Percentiles rank a stretch among this genome's conserved stretches.
Evolutionary conservation across 2,888 invertebrate genomes (phyloP).

Genomic region (Glomeris marginata): DNA sequence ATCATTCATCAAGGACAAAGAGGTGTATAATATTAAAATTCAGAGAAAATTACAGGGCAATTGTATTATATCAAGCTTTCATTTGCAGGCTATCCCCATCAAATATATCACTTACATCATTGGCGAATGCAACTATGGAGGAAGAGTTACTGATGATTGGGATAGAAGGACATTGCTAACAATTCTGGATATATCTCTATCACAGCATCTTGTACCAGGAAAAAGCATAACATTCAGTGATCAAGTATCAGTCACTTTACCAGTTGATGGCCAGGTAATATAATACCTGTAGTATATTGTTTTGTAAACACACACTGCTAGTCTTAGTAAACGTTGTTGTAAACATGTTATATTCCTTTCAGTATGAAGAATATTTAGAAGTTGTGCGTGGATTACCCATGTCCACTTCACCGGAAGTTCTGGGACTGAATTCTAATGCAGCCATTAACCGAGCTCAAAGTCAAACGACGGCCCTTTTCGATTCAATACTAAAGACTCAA

Average conservation of each 20-base stretch:
- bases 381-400: slow-evolving; percentile 31
- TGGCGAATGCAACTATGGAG: slow-evolving; percentile 38
- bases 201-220: slow-evolving; percentile 24
- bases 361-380: slow-evolving; percentile 32
- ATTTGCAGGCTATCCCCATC: slow-evolving; percentile 30
- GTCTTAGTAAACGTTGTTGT: no score
- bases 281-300: neutral
- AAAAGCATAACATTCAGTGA: slow-evolving; percentile 28
- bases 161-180: slow-evolving; percentile 35
- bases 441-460: slow-evolving; percentile 35
- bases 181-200: slow-evolving; percentile 32
- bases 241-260: slow-evolving; percentile 27
- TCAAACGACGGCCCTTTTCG: slow-evolving; percentile 32
- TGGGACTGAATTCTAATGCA: slow-evolving; percentile 34
- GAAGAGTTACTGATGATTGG: slow-evolving; percentile 36
- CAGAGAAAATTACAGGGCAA: neutral
- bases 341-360: slow-evolving; percentile 15
- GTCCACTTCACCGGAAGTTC: slow-evolving; percentile 31
- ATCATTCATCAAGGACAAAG: neutral
- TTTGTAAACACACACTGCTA: neutral
- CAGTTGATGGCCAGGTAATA: slow-evolving; percentile 28
- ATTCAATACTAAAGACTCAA: slow-evolving; percentile 33
- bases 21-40: neutral
- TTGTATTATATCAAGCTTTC: neutral
- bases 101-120: slow-evolving; percentile 34